phyloP scores from a whole-genome alignment of 2,113 vertebrate genomes.

The Irena cyanogastra region DNA sequence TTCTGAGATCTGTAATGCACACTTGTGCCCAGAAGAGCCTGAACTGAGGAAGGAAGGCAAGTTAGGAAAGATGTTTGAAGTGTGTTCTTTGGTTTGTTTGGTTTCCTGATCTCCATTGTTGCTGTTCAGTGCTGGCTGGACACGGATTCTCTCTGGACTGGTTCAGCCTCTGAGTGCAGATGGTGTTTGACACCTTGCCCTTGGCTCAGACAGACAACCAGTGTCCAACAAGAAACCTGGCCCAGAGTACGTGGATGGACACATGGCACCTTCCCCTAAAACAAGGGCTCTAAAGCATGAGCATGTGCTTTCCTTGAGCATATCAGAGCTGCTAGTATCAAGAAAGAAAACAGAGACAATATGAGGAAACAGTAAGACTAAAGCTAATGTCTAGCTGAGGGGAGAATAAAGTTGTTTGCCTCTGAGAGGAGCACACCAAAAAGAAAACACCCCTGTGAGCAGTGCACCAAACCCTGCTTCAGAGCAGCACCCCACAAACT shows the following conservation, averaged over 20 bases:
- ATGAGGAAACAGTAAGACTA: not conserved
- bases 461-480: not conserved
- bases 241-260: accelerated
- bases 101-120: not conserved
- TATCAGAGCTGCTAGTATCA: not conserved
- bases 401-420: not conserved
- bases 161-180: not conserved
- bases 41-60: not conserved
- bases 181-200: not conserved
- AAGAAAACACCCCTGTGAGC: not conserved
- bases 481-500: not conserved
- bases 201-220: not conserved
- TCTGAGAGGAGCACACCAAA: not conserved
- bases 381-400: no score
- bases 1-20: not conserved
- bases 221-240: not conserved
- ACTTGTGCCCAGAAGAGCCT: not conserved
- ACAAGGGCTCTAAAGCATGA: not conserved
- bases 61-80: not conserved
- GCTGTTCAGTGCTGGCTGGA: not conserved
- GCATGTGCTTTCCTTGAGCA: not conserved
- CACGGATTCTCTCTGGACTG: not conserved
- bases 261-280: not conserved
- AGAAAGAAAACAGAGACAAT: not conserved
- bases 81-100: not conserved